Evolutionary conservation across 2,797 vertebrate genomes (phyloP), one percentile per base, ranked within the genome.

Genomic region (Luscinia luscinia): DNA sequence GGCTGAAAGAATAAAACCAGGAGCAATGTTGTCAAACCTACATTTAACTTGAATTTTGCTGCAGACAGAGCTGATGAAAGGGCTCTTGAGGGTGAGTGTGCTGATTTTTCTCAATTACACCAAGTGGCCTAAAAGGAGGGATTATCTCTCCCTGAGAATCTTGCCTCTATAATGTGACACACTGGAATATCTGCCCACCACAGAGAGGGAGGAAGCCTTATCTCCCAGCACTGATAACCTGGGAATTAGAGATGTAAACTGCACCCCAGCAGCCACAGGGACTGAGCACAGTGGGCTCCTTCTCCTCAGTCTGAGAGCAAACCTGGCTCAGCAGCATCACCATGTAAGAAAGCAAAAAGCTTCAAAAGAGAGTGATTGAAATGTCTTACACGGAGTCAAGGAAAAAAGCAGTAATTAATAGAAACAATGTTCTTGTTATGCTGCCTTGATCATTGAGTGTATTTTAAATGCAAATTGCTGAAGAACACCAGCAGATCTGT

Each of bases 91-190:
- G 63, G 34, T 66, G 51, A 63, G 72, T 48, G 57, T 76, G 85
- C 72, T 91, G 64, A 52, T 93, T 87, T 95, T 89, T 59, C 87
- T 51, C 72, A 63, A 19, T 92, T 90, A 90, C 51, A 73, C 27
- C 78, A 73, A 87, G 43, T 66, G 43, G 82, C 40, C 45, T 76
- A 77, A 70, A 67, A 87, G 59, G 57, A 83, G 59, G 36, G 64
- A 80, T 89, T 82, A 32, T 62, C n/a, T 70, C 67, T 41, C 85
- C 75, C 45, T 22, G 21, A 41, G 40, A 83, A 67, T 52, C 82
- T 45, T 82, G 54, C 30, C 52, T 89, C 63, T 73, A 2, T 32
- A 87, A 80, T 26, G 32, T 75, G 76, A 30, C 63, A 76, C 67
- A 19, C 49, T 19, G 28, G 41, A 81, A 3, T 45, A 87, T n/a